Conservation (phyloP, 2,113 vertebrate species). For the Salminus brasiliensis region DNA sequence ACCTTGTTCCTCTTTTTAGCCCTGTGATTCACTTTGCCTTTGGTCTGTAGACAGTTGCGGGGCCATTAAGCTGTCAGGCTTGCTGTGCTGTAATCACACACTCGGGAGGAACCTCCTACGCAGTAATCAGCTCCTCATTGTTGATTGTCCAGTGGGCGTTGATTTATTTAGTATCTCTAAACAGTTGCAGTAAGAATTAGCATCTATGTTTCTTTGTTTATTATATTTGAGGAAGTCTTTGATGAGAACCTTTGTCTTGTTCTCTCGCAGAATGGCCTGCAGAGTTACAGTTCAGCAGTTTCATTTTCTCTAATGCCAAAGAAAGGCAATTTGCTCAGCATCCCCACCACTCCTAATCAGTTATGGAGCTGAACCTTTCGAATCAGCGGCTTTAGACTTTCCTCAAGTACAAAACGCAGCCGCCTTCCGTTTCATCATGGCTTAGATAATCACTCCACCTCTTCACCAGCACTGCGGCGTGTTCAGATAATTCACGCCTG, state of each 20-base stretch:
- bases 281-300: not conserved
- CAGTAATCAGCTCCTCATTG: constrained; percentile 19
- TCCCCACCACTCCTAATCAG: not conserved
- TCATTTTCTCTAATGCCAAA: not conserved
- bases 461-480: constrained; percentile 7
- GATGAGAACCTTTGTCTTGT: no score
- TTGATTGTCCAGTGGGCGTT: constrained; percentile 23
- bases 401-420: not conserved
- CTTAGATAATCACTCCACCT: constrained; percentile 38
- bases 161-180: constrained; percentile 11
- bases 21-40: constrained; percentile 3
- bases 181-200: not conserved
- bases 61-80: constrained; percentile 38
- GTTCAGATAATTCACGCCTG: constrained; percentile 16
- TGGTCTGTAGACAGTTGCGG: not conserved
- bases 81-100: constrained; percentile 31
- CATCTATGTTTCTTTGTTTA: not conserved
- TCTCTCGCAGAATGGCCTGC: no score
- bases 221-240: not conserved
- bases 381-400: not conserved
- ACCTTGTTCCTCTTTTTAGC: not conserved
- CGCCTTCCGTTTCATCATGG: not conserved
- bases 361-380: not conserved
- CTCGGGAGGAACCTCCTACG: constrained; percentile 14
- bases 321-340: not conserved